These are phyloP conservation scores for Streptopelia turtur DNA, from an alignment of 2,797 vertebrate genomes.

Conservation along the genomic window DNA sequence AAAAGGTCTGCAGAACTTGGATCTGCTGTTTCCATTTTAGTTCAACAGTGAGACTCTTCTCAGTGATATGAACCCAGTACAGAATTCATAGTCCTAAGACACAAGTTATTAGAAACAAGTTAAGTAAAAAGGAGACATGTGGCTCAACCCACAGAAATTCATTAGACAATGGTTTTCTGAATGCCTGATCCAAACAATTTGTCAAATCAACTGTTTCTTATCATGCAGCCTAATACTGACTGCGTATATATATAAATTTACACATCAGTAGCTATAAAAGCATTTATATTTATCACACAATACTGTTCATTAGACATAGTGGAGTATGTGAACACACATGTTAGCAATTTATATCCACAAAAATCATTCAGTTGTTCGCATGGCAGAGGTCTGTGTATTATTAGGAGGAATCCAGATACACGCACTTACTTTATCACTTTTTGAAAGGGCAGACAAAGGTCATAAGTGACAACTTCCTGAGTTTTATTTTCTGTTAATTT, in stretches of 20 bases:
- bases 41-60: constrained; percentile 14
- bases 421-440: neutral
- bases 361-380: constrained; percentile 1
- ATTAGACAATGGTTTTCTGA: constrained; percentile 29
- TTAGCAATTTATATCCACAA: constrained; percentile 23
- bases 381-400: neutral
- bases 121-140: constrained; percentile 37
- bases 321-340: constrained; percentile 21
- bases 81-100: constrained; percentile 20
- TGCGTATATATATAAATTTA: constrained; percentile 33
- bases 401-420: constrained; percentile 23
- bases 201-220: constrained; percentile 57
- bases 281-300: constrained; percentile 40
- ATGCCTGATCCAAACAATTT: constrained; percentile 56
- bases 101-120: constrained; percentile 41
- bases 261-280: constrained; percentile 53
- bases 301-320: neutral
- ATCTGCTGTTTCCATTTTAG: constrained; percentile 55
- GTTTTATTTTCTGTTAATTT: constrained; percentile 2
- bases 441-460: neutral
- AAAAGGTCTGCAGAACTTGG: neutral
- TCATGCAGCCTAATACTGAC: constrained; percentile 23
- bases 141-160: constrained; percentile 49
- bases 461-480: neutral
- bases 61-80: neutral